Evolutionary conservation across 2,797 vertebrate species (phyloP).

Genomic region (Notoglanidium macrostoma): DNA sequence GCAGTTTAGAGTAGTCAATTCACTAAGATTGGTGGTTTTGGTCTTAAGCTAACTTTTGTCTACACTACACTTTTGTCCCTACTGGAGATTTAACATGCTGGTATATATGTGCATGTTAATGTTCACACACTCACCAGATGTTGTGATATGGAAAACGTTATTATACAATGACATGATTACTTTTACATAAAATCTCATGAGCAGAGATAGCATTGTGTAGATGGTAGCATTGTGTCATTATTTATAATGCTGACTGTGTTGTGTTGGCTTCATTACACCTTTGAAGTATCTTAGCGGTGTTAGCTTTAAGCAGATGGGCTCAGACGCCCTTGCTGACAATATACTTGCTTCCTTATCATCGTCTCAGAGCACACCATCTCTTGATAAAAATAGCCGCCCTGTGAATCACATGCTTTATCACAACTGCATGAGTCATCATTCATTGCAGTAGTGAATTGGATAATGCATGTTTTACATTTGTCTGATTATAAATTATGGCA

Average conservation of each 20-base stretch:
- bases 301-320: constrained; percentile 6
- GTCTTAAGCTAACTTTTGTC: not conserved
- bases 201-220: not conserved
- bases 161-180: not conserved
- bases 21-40: no score
- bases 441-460: not conserved
- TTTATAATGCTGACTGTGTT: not conserved
- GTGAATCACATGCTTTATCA: constrained; percentile 25
- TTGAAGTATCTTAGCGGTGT: not conserved
- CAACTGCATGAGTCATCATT: constrained; percentile 29
- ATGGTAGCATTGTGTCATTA: not conserved
- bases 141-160: not conserved
- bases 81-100: not conserved
- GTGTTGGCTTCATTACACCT: not conserved
- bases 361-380: not conserved
- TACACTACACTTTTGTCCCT: not conserved
- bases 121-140: not conserved
- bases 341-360: not conserved
- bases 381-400: constrained; percentile 21
- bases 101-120: constrained; percentile 15
- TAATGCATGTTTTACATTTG: not conserved
- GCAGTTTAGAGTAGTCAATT: not conserved
- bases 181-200: not conserved
- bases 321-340: not conserved
- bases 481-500: constrained; percentile 3